phyloP scores from a whole-genome alignment of 2,113 vertebrate species.

The Osmerus eperlanus region DNA sequence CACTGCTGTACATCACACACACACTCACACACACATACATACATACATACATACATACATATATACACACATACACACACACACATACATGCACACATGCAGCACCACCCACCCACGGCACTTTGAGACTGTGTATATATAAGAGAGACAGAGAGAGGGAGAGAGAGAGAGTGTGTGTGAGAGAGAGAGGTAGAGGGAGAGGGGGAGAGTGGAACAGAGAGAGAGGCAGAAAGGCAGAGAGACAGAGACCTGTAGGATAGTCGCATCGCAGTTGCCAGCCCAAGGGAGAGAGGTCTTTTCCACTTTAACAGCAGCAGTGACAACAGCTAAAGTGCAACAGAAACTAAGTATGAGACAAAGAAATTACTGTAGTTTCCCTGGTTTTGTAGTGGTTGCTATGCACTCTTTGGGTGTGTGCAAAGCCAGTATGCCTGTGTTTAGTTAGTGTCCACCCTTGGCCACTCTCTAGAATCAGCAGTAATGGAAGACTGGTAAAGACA shows the following conservation, averaged over 20 bases:
- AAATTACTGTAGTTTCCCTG: too few relatives aligned
- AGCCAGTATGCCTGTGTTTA: too few relatives aligned
- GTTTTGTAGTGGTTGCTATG: too few relatives aligned
- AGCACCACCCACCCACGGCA: conserved; percentile 24
- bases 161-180: background rate
- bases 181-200: background rate
- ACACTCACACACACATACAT: conserved; percentile 15
- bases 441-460: too few relatives aligned
- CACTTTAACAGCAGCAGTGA: too few relatives aligned
- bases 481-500: too few relatives aligned
- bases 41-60: background rate
- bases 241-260: background rate
- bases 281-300: background rate
- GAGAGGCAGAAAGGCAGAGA: background rate
- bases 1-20: too few relatives aligned
- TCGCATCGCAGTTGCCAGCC: too few relatives aligned
- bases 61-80: background rate
- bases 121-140: background rate
- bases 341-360: too few relatives aligned
- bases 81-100: conserved; percentile 11
- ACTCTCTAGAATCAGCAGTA: too few relatives aligned
- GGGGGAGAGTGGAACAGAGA: background rate
- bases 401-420: too few relatives aligned
- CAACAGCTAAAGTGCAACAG: too few relatives aligned
- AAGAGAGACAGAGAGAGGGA: background rate